A percentile compares a stretch with the other conserved stretches of the same genome.
Evolutionary conservation across 1,140 invertebrate species (phyloP).

Genomic region (Condylostylus longicornis): DNA sequence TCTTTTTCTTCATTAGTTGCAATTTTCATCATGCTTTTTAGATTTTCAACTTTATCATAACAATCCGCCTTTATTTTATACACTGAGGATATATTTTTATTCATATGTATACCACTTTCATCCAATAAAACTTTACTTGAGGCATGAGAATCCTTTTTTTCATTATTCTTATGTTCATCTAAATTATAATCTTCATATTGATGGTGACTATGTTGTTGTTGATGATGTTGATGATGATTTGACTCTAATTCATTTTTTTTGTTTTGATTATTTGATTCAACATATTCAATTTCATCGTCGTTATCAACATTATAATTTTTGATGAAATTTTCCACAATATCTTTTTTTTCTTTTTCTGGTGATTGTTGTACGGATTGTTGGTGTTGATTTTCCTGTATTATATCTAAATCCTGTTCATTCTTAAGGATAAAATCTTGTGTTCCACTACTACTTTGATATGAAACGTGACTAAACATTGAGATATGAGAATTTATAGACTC

Average conservation of each 20-base stretch:
- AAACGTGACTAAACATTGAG: constrained; percentile 4
- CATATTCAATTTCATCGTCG: not conserved
- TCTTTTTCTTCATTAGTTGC: too few species aligned
- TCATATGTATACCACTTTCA: too few species aligned
- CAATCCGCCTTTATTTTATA: too few species aligned
- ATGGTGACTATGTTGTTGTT: too few species aligned
- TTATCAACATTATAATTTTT: not conserved
- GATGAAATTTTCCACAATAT: not conserved
- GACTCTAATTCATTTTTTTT: not conserved
- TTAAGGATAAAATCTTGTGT: not conserved
- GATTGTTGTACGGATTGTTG: not conserved
- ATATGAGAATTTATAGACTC: constrained; percentile 4
- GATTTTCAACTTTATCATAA: too few species aligned
- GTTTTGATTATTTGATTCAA: not conserved
- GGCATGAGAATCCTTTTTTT: too few species aligned
- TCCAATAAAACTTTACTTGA: too few species aligned
- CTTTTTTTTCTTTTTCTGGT: constrained; percentile 1
- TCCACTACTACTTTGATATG: not conserved
- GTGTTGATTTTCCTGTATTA: not conserved
- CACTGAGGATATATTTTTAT: too few species aligned
- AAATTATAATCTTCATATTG: too few species aligned
- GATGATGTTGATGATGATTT: not conserved
- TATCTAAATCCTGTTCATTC: not conserved
- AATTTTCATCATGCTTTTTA: too few species aligned
- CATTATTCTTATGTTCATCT: too few species aligned